Percentiles rank a stretch among this genome's conserved stretches.
Evolutionary conservation across 2,113 vertebrate species (phyloP).

Genomic region (Pandion haliaetus): DNA sequence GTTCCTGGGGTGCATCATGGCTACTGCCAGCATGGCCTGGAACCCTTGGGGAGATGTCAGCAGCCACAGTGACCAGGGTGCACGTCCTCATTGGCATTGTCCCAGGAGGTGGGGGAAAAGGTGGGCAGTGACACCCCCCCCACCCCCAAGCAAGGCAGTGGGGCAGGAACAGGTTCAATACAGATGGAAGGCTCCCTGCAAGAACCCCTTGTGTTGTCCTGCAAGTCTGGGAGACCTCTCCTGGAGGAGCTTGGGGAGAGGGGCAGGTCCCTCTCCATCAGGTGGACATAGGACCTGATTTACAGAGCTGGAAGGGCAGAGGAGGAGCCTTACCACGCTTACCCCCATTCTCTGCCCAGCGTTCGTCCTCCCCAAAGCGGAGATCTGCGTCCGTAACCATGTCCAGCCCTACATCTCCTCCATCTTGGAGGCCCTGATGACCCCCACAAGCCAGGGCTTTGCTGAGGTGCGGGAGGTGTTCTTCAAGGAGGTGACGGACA

Average conservation of each 20-base stretch:
- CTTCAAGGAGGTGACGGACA: conserved; percentile 91
- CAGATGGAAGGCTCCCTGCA: background rate
- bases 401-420: conserved; percentile 92
- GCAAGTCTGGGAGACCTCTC: background rate
- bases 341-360: conserved; percentile 53
- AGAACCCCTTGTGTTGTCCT: background rate
- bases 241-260: background rate
- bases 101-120: background rate
- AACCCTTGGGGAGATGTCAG: background rate
- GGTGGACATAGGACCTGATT: background rate
- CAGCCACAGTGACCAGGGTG: too few relatives aligned
- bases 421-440: conserved; percentile 97
- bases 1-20: background rate
- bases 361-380: conserved; percentile 87
- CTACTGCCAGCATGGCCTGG: background rate
- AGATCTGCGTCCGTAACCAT: conserved; percentile 86
- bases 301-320: background rate
- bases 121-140: background rate
- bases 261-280: background rate
- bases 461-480: conserved; percentile 90
- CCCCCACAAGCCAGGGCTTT: conserved; percentile 94
- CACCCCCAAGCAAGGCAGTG: background rate
- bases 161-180: background rate
- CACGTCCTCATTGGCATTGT: background rate
- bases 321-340: background rate